Base-by-base conservation (phyloP, 2,888 invertebrate genomes). In the Pogonocherus hispidulus region DNA sequence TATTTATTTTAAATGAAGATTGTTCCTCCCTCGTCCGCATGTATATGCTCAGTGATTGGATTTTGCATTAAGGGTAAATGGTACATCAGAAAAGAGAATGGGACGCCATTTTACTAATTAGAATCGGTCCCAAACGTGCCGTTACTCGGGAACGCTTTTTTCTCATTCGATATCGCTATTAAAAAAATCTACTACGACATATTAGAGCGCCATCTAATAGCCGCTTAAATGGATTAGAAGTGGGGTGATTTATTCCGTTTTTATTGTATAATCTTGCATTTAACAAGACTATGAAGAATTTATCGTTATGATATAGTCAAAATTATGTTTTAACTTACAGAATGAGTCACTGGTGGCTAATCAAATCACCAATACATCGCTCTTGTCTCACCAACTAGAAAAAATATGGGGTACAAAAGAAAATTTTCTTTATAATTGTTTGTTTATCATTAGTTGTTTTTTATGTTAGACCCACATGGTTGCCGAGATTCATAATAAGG, bases 91-190 rank as follows among this genome's bases (percentile, higher is more conserved):
- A 75, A 76, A 76, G 77, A 77, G 75, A 76, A 76, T 73, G 71
- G 75, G 75, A 77, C 72, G 78, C 79, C 78, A 80, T 80, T 79
- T 79, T 78, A 79, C 80, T 80, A 80, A 80, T 80, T 80, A 78
- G 76, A 80, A 80, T 80, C 60, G 75, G 75, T 80, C 80, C 80
- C 80, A 78, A 73, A 78, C 74, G 80, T 79, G 76, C 77, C 77
- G 76, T 80, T 79, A 76, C 72, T 69, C 66, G 56, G 68, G 70
- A 77, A 76, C 73, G 78, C 73, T 78, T 77, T 78, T 70, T 75
- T 75, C 76, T 77, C 73, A 78, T 78, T 74, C 77, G 78, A 80
- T 80, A 78, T 75, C 59, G 65, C 74, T 76, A 79, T 78, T 78
- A 79, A 77, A 79, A 78, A 79, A 77, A 72, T 69, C 64, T 66